Evolutionary conservation across 2,888 invertebrate species (phyloP).

Genomic region (Lithophane leautieri): DNA sequence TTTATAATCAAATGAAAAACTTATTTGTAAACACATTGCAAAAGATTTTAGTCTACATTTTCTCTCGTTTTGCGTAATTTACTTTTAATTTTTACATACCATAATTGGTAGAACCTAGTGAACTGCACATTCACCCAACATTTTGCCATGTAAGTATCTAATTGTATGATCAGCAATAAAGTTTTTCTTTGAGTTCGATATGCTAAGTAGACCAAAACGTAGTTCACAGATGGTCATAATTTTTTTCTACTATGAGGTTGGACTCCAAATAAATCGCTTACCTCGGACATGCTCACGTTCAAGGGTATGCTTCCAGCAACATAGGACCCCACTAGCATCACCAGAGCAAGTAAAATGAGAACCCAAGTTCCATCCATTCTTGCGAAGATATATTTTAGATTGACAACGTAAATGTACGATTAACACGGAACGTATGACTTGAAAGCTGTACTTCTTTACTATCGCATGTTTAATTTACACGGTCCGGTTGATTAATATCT

Average conservation of each 20-base stretch:
- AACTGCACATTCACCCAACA: background rate
- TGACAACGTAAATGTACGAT: slow-evolving; percentile 46
- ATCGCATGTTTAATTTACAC: slow-evolving; percentile 70
- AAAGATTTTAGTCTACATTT: background rate
- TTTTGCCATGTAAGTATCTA: slow-evolving; percentile 1
- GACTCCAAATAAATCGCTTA: slow-evolving; percentile 76
- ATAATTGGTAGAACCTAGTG: background rate
- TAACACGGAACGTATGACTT: slow-evolving; percentile 56
- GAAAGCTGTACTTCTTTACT: slow-evolving; percentile 60
- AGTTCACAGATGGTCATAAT: slow-evolving; percentile 29
- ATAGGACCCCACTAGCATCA: slow-evolving; percentile 99
- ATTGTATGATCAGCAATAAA: slow-evolving; percentile 10
- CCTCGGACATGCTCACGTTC: slow-evolving; percentile 98
- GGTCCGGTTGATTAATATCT: slow-evolving; percentile 68
- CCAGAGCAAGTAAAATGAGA: slow-evolving; percentile 95
- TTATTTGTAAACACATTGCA: slow-evolving; percentile 2
- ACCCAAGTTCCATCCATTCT: slow-evolving; percentile 96
- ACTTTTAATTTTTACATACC: background rate
- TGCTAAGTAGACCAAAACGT: slow-evolving; percentile 28
- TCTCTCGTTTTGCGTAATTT: background rate
- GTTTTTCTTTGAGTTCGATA: background rate
- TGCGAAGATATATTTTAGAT: slow-evolving; percentile 55
- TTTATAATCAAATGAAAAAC: background rate
- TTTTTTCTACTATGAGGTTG: background rate
- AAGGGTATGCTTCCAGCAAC: slow-evolving; percentile 98